A percentile compares a stretch with the other conserved stretches of the same genome.
Evolutionary conservation across 1,140 invertebrate species (phyloP).

Genomic region (Aleiodes sp.): DNA sequence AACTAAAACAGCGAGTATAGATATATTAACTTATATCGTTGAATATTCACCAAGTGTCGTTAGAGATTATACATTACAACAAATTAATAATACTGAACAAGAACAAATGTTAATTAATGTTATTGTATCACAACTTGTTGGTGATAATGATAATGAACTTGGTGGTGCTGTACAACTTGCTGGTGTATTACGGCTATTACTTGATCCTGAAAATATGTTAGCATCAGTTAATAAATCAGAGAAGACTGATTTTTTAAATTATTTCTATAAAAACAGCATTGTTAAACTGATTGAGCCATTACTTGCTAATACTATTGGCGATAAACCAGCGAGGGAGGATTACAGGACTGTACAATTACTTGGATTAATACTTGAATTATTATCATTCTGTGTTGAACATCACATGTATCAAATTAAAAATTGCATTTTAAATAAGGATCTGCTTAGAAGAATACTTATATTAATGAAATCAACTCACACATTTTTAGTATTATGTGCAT

Average conservation of each 20-base stretch:
- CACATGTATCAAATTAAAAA: conserved; percentile 99
- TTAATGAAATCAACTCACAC: conserved; percentile 98
- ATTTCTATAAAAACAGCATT: conserved; percentile 99
- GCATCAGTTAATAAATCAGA: conserved; percentile 93
- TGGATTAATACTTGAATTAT: conserved; percentile 91
- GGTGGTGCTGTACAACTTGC: conserved; percentile 96
- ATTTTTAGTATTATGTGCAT: conserved; percentile 94
- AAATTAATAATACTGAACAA: conserved; percentile 87
- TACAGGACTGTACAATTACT: conserved; percentile 96
- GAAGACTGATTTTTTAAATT: conserved; percentile 97
- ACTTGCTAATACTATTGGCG: conserved; percentile 88
- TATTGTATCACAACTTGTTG: conserved; percentile 96
- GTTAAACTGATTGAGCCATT: conserved; percentile 92
- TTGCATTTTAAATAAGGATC: conserved; percentile 96
- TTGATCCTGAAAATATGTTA: conserved; percentile 99
- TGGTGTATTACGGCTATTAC: conserved; percentile 89
- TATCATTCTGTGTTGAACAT: conserved; percentile 99
- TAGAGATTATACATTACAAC: conserved; percentile 94
- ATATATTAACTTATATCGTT: conserved; percentile 97
- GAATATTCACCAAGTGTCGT: conserved; percentile 98
- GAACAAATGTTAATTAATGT: conserved; percentile 96
- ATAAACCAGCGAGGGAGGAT: conserved; percentile 89
- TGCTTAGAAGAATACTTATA: conserved; percentile 92
- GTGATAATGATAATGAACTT: conserved; percentile 87
- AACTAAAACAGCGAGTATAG: conserved; percentile 96